Conservation (phyloP, 2,113 vertebrate species). For the Seriola rivoliana region DNA sequence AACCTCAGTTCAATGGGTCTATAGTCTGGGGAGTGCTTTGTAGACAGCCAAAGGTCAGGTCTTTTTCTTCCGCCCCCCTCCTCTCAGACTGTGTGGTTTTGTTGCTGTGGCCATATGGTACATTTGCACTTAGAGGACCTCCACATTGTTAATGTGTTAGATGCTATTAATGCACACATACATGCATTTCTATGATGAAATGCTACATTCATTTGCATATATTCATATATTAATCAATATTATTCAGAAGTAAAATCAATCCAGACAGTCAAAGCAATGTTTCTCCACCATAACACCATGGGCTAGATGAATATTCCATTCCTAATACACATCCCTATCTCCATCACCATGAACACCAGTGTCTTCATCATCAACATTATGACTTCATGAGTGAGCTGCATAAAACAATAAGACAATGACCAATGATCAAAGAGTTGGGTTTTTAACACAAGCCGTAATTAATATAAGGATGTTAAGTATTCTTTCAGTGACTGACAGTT, state of each 20-base stretch:
- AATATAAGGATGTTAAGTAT: neutral
- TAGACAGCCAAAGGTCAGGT: constrained; percentile 75
- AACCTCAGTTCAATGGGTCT: constrained; percentile 70
- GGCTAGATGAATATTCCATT: neutral
- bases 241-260: neutral
- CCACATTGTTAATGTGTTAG: constrained; percentile 11
- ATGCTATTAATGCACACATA: neutral
- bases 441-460: neutral
- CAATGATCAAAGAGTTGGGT: neutral
- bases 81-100: constrained; percentile 60
- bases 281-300: neutral
- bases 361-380: neutral
- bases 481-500: neutral
- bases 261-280: neutral
- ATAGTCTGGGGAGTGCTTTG: constrained; percentile 70
- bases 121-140: constrained; percentile 51
- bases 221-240: neutral
- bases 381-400: neutral
- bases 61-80: constrained; percentile 60
- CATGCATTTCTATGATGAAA: neutral
- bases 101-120: constrained; percentile 58
- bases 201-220: constrained; percentile 8
- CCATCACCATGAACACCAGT: neutral
- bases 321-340: too few relatives aligned
- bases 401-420: neutral